These are phyloP conservation scores for Perithous albicinctus DNA, from an alignment of 2,888 invertebrate species.

Conservation along the genomic window DNA sequence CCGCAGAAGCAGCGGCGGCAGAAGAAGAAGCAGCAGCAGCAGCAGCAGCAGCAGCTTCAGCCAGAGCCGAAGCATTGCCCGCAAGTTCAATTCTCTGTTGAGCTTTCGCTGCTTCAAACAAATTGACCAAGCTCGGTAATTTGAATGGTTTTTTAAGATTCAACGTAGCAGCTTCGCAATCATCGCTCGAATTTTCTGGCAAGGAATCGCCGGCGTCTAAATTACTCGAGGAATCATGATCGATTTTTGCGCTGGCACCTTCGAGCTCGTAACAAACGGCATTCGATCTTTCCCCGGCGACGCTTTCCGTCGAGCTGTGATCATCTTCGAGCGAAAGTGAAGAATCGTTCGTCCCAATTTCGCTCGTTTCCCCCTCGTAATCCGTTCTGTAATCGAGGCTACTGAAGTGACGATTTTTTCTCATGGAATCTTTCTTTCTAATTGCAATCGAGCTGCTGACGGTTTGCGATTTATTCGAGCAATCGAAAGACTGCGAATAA, in stretches of 20 bases:
- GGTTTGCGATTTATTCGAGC: constrained; percentile 50
- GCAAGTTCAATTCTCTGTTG: constrained; percentile 78
- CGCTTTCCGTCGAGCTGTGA: constrained; percentile 63
- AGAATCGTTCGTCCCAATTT: constrained; percentile 20
- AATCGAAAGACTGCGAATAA: constrained; percentile 67
- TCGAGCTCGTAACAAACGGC: constrained; percentile 54
- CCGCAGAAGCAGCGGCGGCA: too few species aligned
- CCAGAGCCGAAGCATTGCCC: constrained; percentile 78
- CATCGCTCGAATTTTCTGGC: constrained; percentile 67
- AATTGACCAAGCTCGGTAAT: constrained; percentile 80
- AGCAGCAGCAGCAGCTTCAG: constrained; percentile 74
- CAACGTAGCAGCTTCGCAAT: constrained; percentile 62
- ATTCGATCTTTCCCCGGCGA: constrained; percentile 56
- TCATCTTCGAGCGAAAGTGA: constrained; percentile 49
- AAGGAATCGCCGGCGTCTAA: constrained; percentile 32
- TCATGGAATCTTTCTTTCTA: constrained; percentile 68
- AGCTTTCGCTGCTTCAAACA: constrained; percentile 76
- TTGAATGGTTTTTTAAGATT: constrained; percentile 76
- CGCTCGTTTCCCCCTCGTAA: constrained; percentile 38
- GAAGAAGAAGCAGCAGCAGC: too few species aligned
- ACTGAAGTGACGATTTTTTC: constrained; percentile 63
- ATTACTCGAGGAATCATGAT: constrained; percentile 45
- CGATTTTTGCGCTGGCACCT: neutral
- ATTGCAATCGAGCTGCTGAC: constrained; percentile 58
- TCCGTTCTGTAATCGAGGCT: constrained; percentile 57